Evolutionary conservation across 2,113 vertebrate species (phyloP), one percentile per base, ranked within the genome.

Genomic region (Baryphthengus martii): DNA sequence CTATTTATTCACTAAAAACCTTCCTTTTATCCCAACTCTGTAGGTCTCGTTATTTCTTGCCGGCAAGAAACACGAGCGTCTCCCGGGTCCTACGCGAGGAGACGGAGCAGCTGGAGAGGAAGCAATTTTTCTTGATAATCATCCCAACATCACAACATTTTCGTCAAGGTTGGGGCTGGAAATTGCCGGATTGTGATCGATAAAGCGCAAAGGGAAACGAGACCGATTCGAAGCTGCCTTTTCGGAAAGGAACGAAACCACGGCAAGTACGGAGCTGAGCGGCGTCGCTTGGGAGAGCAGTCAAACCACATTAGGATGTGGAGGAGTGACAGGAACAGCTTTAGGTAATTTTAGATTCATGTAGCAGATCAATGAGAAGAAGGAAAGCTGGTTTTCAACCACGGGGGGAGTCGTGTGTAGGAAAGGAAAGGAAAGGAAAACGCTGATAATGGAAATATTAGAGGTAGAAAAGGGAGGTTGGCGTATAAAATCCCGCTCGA

Each of bases 21-120:
- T 47, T 85, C 47, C 17, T 21, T 79, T 68, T 40, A 15, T 40
- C 66, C 61, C 10, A 3, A 3, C 10, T 35, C 82, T 17, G 17
- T 11, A 33, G 31, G 39, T 24, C 24, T 73, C 31, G 29, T 56
- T 63, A 63, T 70, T 80, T 68, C 56, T 63, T 14, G 5, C 42
- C 17, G 37, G 24, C 40, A 67, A 40, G 33, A 56, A 35, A 56
- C 24, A 13, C 2, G 1, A 75, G 19, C 3, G 17, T 4, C 8
- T 1, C 12, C 40, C 12, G 9, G 17, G 33, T 44, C 49, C 55
- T 63, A 6, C 1, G 0, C 0, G 1, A 42, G 56, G 42, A 70
- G 56, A 13, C 7, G 24, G 3, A 58, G 31, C 39, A 65, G 56
- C 50, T 75, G 8, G 31, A 71, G 18, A 80, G 11, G 55, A 47